Evolutionary conservation across 2,797 vertebrate genomes (phyloP), one percentile per base, ranked within the genome.

Genomic region (Nannoperca obscura): DNA sequence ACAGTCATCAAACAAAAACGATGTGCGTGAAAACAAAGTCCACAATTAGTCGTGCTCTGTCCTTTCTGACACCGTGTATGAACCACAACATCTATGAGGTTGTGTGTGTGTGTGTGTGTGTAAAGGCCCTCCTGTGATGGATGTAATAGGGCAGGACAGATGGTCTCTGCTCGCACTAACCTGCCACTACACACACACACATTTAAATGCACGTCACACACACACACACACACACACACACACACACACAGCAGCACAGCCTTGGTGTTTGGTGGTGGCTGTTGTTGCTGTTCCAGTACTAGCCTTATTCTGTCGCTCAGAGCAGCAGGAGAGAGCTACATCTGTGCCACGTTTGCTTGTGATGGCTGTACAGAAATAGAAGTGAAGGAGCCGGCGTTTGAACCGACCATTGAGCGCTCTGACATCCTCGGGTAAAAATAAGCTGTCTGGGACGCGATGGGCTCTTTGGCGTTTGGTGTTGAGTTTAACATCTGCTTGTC

Each of bases 261-360:
- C 78, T 81, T 52, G 0, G 81, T 61, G 85, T 89, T 81, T 83
- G 85, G 77, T 86, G 34, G 53, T 42, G 76, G 79, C 53, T 87
- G 89, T 87, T 89, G 86, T 85, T 80, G 81, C 78, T 85, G 86
- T 86, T 91, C 80, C 77, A 76, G 86, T 68, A 54, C 62, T 84
- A 93, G 91, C 93, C 90, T 89, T 91, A 93, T 93, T 93, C 90
- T 93, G 92, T 93, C 91, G 87, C 89, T 93, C 93, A 84, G 84
- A 91, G 91, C 90, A 81, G 86, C 86, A 75, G 89, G 86, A 86
- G 82, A 78, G 84, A 76, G 68, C 67, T 90, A 78, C 90, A 91
- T 91, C 90, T 90, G 92, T 82, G 87, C 83, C 54, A 22, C 15
- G 46, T 74, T 83, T 9, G 65, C 81, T 74, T 90, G 83, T 92